These are phyloP conservation scores for Tragelaphus scriptus DNA, from an alignment of 2,113 vertebrate genomes.

Conservation along the genomic window DNA sequence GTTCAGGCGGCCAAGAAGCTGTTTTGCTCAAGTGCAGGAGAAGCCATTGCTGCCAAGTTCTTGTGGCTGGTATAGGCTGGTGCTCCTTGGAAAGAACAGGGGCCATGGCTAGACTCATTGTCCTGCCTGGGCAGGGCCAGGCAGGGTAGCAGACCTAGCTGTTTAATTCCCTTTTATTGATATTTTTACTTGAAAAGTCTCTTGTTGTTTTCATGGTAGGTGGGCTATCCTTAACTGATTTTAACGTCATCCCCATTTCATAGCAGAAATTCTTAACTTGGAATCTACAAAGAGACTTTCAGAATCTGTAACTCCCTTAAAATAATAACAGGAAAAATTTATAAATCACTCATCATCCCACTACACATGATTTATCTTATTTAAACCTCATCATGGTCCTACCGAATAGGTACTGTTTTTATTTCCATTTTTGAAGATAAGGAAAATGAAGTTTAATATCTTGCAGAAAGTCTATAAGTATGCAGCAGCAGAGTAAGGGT, in stretches of 20 bases:
- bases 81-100: neutral
- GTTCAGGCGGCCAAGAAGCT: neutral
- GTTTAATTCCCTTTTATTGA: neutral
- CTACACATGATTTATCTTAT: neutral
- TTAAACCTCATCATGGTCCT: neutral
- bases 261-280: neutral
- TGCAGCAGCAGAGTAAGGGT: neutral
- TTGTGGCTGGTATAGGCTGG: neutral
- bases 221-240: neutral
- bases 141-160: neutral
- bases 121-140: neutral
- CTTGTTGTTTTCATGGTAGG: neutral
- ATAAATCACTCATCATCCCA: neutral
- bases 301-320: neutral
- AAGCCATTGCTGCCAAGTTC: neutral
- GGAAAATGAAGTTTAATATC: neutral
- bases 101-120: neutral
- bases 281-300: neutral
- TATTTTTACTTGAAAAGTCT: neutral
- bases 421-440: neutral
- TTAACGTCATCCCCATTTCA: constrained; percentile 2
- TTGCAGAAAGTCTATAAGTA: neutral
- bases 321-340: constrained; percentile 1
- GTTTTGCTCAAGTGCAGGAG: constrained; percentile 14
- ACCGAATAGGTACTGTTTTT: neutral